Evolutionary conservation across 2,113 vertebrate genomes (phyloP).

Genomic region (Sinocyclocheilus anophthalmus): DNA sequence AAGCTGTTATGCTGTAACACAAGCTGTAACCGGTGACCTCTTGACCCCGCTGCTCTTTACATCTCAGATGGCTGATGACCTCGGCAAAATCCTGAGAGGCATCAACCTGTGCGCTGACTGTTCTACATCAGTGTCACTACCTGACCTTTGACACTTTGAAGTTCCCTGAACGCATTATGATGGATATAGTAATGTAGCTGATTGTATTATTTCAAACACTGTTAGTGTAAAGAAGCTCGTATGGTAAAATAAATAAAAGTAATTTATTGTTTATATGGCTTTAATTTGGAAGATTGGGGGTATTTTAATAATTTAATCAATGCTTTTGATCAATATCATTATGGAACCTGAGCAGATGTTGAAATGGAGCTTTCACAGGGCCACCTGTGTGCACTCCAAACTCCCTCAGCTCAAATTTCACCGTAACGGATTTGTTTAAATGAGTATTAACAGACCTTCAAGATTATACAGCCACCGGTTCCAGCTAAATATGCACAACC

Average conservation of each 20-base stretch:
- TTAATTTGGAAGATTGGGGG: not conserved
- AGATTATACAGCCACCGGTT: constrained; percentile 10
- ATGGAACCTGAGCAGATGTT: constrained; percentile 56
- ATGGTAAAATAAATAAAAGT: not conserved
- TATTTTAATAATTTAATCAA: constrained; percentile 26
- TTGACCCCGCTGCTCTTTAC: constrained; percentile 66
- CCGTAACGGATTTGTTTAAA: constrained; percentile 29
- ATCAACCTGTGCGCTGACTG: constrained; percentile 71
- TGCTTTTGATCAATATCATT: constrained; percentile 43
- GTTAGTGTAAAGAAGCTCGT: constrained; percentile 7
- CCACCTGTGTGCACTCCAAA: constrained; percentile 41
- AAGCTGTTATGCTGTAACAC: constrained; percentile 58
- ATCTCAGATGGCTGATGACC: constrained; percentile 69
- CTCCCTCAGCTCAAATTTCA: constrained; percentile 30
- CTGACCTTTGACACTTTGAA: constrained; percentile 41
- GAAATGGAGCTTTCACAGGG: constrained; percentile 40
- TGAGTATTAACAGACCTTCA: constrained; percentile 18
- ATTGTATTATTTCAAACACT: not conserved
- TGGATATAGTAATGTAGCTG: not conserved
- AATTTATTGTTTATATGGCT: not conserved
- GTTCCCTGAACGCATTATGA: not conserved
- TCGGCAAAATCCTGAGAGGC: constrained; percentile 67
- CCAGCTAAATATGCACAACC: not conserved
- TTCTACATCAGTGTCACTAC: constrained; percentile 42
- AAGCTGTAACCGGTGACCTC: constrained; percentile 57